A percentile compares a stretch with the other conserved stretches of the same genome.
phyloP scores from a whole-genome alignment of 2,113 vertebrate species.

The Glareola pratincola region DNA sequence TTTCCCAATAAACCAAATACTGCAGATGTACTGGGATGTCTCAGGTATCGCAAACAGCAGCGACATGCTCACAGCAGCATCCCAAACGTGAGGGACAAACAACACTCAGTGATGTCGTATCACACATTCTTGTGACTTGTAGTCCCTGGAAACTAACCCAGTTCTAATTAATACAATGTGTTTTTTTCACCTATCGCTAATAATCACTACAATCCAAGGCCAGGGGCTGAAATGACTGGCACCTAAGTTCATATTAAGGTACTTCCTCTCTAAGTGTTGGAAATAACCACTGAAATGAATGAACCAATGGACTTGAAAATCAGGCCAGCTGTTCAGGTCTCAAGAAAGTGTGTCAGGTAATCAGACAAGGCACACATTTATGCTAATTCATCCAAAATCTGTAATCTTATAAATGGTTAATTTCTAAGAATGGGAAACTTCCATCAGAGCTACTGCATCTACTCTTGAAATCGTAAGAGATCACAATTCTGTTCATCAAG shows the following conservation, averaged over 20 bases:
- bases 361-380: background rate
- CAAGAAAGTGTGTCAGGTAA: background rate
- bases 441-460: background rate
- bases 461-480: background rate
- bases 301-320: background rate
- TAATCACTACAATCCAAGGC: background rate
- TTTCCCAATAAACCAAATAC: background rate
- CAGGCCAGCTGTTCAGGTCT: background rate
- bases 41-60: background rate
- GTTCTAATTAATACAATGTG: background rate
- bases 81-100: background rate
- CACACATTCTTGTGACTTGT: fast-evolving
- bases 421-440: background rate
- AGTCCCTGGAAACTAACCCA: background rate
- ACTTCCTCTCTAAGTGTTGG: background rate
- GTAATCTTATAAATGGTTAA: background rate
- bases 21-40: background rate
- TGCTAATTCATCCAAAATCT: background rate
- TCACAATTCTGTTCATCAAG: background rate
- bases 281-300: background rate
- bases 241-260: background rate
- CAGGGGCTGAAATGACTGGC: fast-evolving
- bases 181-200: background rate
- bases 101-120: fast-evolving
- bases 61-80: fast-evolving